Base-by-base conservation (phyloP, 92 coral and sea anemone species). In the Palythoa grandis region DNA sequence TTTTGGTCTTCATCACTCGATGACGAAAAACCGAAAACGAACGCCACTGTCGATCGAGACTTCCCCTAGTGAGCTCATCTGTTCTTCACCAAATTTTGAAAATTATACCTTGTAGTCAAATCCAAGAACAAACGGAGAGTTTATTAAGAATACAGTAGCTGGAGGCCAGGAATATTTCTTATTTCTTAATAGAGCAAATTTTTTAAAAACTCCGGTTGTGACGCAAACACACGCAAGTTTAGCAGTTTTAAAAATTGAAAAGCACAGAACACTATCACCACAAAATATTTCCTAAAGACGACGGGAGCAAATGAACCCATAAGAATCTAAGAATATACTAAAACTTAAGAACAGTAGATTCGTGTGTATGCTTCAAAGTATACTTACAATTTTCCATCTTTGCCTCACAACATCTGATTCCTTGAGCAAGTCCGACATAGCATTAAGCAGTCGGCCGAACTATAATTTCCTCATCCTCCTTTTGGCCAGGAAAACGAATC, bases 381-480 rank as follows among this genome's bases (percentile, higher is more conserved):
- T 70, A 96, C 98, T 96, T 87, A 96, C 99, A 87, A 97, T 94
- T 91, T 97, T 97, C 99, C 99, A 97, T 93, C 99, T 92, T 68
- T 97, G 99, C 77, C 98, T 97, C 84, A 97, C 98, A 65, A 97
- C 88, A 86, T 97, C 99, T 66, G 97, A 96, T 88, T 94, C 89
- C 90, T 90, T 88, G 38, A 95, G 98, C 92, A 95, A 94, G 92
- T 95, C 98, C 92, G 96, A 95, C 98, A 95, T 95, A 82, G 86
- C 85, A 90, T 8, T 43, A 43, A 43, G 50, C 50, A 5, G 88
- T 79, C 75, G 73, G n/a, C 22, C 70, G 84, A 40, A 63, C 52
- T 77, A 84, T 82, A 68, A 76, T 57, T 53, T 72, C 70, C 74
- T 23, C 88, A 89, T 89, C 76, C 86, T 84, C 37, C 9, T 29